Base-by-base conservation (phyloP, 2,797 vertebrate genomes). In the Tragopan temminckii region DNA sequence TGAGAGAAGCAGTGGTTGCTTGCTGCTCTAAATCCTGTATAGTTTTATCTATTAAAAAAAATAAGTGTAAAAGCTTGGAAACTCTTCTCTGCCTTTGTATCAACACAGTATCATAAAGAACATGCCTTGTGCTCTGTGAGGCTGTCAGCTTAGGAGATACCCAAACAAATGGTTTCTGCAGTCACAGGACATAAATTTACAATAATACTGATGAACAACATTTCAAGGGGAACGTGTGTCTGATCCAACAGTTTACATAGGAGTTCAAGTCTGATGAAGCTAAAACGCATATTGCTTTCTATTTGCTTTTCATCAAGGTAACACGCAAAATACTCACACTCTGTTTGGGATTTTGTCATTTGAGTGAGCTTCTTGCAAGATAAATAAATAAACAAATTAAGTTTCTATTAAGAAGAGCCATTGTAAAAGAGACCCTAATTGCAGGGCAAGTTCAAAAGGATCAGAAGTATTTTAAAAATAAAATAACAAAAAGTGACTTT, bases 401-500 rank as follows among this genome's bases (percentile, higher is more conserved):
- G 17, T 5, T 40, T 64, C 4, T 36, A 3, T 43, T 68, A 64
- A 40, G 52, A 75, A 8, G 3, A 1, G 4, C 2, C 16, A 11
- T 15, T 42, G 7, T 63, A 70, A 63, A 52, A 29, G 33, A 45
- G 33, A 24, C 5, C 13, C 45, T 58, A 53, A 35, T 59, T 53
- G 4, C 57, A 9, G 8, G 6, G 18, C 13, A 48, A 52, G 10
- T 48, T 76, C 11, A 31, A 35, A 24, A 3, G 5, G 11, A 36
- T 59, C 13, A 3, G 50, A 61, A 45, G 46, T 21, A 50, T 4
- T 40, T 7, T 43, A 85, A 79, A 71, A 15, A 13, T 23, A 2
- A 66, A 3, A 66, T 3, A 0, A 3, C 1, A 15, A 50, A 81
- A 48, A 13, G 1, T 4, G 4, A 36, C 12, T 64, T 45, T 77